These are phyloP conservation scores for Anguilla pacifica DNA, from an alignment of 2,797 vertebrate species.

Conservation along the genomic window DNA sequence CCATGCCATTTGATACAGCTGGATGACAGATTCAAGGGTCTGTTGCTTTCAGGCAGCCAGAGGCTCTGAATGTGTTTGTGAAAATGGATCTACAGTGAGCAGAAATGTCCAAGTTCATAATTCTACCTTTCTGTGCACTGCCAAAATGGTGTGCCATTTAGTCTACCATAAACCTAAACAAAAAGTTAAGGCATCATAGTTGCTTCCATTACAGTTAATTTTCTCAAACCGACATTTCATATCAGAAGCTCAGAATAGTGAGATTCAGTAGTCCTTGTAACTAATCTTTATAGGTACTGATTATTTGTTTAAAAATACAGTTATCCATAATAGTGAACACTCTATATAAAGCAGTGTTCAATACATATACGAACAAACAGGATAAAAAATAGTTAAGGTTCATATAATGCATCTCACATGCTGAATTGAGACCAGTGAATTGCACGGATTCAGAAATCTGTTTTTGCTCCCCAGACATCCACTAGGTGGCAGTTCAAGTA, in stretches of 20 bases:
- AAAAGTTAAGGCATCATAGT: not conserved
- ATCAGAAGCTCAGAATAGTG: not conserved
- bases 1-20: not conserved
- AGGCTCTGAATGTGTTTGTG: not conserved
- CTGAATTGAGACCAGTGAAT: not conserved
- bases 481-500: constrained; percentile 31
- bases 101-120: constrained; percentile 8
- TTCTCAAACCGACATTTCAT: not conserved
- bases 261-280: not conserved
- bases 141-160: not conserved
- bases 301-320: not conserved
- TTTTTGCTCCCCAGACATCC: constrained; percentile 10
- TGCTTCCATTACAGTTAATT: not conserved
- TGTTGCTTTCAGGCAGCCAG: constrained; percentile 3
- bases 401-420: not conserved
- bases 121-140: not conserved
- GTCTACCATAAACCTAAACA: not conserved
- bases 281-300: not conserved
- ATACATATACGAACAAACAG: not conserved
- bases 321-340: not conserved
- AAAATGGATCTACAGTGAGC: constrained; percentile 7
- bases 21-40: not conserved
- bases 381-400: not conserved
- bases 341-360: not conserved
- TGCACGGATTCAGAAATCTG: not conserved